These are phyloP conservation scores for Andrena haemorrhoa DNA, from an alignment of 2,888 invertebrate species.

Conservation along the genomic window DNA sequence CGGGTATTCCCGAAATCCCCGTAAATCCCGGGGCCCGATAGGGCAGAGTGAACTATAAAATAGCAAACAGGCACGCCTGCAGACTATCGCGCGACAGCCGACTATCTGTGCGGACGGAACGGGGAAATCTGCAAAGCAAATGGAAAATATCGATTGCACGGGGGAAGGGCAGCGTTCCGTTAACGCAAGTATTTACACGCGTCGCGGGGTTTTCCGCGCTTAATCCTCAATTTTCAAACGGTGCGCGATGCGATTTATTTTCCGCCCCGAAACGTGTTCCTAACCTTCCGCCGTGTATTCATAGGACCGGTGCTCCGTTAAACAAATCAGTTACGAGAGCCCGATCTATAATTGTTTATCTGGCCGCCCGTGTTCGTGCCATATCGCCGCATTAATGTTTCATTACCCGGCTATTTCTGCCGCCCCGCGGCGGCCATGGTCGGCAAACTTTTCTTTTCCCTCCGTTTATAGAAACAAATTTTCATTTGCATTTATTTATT, in stretches of 20 bases:
- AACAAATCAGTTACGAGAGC: constrained; percentile 9
- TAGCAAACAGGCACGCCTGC: neutral
- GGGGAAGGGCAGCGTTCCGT: neutral
- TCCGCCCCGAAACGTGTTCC: neutral
- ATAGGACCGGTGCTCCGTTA: neutral
- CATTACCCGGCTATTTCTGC: constrained; percentile 41
- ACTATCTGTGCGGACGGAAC: neutral
- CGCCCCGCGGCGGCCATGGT: constrained; percentile 37
- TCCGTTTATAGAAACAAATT: constrained; percentile 12
- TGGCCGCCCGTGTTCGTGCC: constrained; percentile 27
- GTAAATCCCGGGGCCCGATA: too few species aligned
- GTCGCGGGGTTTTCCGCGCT: neutral
- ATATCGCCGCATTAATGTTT: constrained; percentile 42
- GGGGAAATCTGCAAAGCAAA: constrained; percentile 16
- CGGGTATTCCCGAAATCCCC: too few species aligned
- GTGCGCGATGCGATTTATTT: too few species aligned
- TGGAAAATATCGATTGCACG: constrained; percentile 17
- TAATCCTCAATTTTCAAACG: neutral
- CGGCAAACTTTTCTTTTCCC: constrained; percentile 24
- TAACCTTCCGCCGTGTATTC: neutral
- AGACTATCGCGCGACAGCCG: neutral
- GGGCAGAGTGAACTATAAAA: too few species aligned
- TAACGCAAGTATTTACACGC: neutral
- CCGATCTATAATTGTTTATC: constrained; percentile 45
- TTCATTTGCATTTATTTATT: too few species aligned